Percentiles rank a stretch among this genome's conserved stretches.
Conservation (phyloP, 1,140 invertebrate genomes). For the Apis cerana region DNA sequence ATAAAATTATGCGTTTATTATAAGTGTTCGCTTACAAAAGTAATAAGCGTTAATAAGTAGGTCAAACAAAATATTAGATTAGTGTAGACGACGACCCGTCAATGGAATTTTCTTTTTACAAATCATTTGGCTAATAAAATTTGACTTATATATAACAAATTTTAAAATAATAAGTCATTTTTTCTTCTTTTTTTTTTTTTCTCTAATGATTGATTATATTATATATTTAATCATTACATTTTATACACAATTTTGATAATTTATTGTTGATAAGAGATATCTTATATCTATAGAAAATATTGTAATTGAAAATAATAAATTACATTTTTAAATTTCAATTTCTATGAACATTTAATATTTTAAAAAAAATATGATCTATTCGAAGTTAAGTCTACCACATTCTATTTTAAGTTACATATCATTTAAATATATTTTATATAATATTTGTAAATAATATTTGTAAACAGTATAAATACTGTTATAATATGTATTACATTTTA, state of each 20-base stretch:
- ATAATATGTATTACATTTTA: no score
- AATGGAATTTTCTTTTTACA: conserved; percentile 9
- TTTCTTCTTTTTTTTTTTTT: neutral
- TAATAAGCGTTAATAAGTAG: conserved; percentile 49
- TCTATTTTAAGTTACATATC: conserved; percentile 47
- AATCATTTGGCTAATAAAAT: neutral
- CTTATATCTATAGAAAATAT: neutral
- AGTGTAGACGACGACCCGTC: conserved; percentile 12
- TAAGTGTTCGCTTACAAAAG: conserved; percentile 44
- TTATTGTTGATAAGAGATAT: neutral
- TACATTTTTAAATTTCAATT: conserved; percentile 33
- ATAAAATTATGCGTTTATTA: conserved; percentile 39
- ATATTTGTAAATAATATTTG: neutral
- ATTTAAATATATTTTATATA: neutral
- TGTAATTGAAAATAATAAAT: neutral
- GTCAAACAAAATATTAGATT: conserved; percentile 58
- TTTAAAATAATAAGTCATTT: neutral
- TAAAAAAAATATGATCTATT: conserved; percentile 37
- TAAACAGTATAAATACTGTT: no score
- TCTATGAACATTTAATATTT: conserved; percentile 19
- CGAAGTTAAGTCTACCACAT: conserved; percentile 63
- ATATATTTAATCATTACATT: neutral
- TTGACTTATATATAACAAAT: neutral
- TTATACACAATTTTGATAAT: neutral
- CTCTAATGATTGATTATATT: neutral